Conservation (phyloP, 2,113 vertebrate genomes). For the Pterocles gutturalis region DNA sequence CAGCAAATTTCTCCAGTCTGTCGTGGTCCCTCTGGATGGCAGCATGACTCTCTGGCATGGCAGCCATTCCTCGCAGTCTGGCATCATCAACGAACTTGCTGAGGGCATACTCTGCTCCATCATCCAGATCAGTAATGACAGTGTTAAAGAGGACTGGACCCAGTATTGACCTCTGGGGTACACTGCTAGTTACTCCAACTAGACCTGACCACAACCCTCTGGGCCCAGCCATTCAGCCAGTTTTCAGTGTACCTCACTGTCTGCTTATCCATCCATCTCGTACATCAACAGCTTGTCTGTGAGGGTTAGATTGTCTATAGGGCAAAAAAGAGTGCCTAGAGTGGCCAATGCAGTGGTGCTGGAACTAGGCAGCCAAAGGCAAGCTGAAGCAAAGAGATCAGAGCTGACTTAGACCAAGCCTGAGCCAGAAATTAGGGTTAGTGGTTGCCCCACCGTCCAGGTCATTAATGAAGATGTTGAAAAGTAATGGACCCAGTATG, state of each 20-base stretch:
- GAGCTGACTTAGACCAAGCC: not conserved
- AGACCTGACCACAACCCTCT: not conserved
- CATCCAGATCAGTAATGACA: not conserved
- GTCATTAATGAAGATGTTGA: not conserved
- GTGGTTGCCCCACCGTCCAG: not conserved
- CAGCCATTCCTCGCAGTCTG: not conserved
- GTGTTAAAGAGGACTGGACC: not conserved
- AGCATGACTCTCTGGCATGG: not conserved
- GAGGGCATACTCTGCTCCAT: not conserved
- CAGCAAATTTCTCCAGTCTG: not conserved
- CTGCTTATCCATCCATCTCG: not conserved
- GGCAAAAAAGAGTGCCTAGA: not conserved
- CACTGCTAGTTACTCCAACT: not conserved
- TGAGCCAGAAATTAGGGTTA: not conserved
- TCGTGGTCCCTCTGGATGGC: not conserved
- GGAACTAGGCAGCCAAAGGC: not conserved
- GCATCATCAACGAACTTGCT: not conserved
- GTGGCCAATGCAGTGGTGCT: accelerated
- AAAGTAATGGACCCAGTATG: not conserved
- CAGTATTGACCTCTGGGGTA: not conserved
- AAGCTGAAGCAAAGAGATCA: not conserved
- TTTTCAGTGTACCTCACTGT: not conserved
- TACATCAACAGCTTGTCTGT: not conserved
- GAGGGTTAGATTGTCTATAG: not conserved
- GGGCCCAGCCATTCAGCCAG: not conserved